Base-by-base conservation (phyloP, 2,113 vertebrate species). In the Scomber japonicus region DNA sequence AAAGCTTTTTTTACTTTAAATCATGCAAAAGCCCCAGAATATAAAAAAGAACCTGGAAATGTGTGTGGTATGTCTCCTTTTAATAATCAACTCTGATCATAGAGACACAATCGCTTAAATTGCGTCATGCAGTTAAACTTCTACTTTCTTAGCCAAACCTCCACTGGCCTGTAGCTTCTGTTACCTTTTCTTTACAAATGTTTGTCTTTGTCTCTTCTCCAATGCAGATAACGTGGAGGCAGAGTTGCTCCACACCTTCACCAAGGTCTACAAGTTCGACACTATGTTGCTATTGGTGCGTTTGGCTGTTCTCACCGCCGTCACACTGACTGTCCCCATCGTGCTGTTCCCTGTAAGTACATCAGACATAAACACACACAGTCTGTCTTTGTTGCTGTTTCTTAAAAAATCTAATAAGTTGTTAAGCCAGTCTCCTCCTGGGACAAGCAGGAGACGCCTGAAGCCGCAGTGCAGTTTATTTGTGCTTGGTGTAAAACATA, bases 311-410 rank as follows among this genome's bases (percentile, higher is more conserved):
- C 95, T 99, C 69, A 96, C 98, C 11, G 98, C 98, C 1, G 98
- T 99, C 21, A 99, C 96, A 0, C 89, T 99, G 63, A 99, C 98
- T 0, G 98, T 99, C 31, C 98, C 98, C 75, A 97, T 99, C 24
- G 98, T 99, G 63, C 95, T 99, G 15, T 99, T 99, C 65, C 98
- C 98, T 0, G 98, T 99, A 87, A 98, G 98, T 97, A 93, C 35
- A 70, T 21, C 63, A 5, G 1, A 15, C 19, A 30, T 1, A 17
- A 19, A 48, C 30, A 70, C 30, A 70, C 13, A 6, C 11, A 5
- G 6, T 44, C 4, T 19, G 27, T 35, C 27, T 48, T 45, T 59
- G 56, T 14, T 48, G 24, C 24, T 27, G 16, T 72, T 35, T 50
- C 19, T 69, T 11, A 15, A 66, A 45, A 24, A 6, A 46, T 65